Base-by-base conservation (phyloP, 2,113 vertebrate genomes). In the Delphinapterus leucas region DNA sequence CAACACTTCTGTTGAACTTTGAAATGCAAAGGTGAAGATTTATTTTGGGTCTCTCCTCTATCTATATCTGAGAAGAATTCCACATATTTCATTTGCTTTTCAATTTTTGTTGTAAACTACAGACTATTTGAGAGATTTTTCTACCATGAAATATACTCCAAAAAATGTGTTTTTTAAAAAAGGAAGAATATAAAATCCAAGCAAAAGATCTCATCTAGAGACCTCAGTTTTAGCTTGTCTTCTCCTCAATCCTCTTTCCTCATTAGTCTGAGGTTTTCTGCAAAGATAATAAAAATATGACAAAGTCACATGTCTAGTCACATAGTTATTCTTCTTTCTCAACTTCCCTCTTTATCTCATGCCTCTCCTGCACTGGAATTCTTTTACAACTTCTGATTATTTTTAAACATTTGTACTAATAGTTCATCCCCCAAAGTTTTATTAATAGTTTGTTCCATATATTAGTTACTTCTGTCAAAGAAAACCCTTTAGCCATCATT, bases 201-300 rank as follows among this genome's bases (percentile, higher is more conserved):
- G 77, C 84, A 28, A 73, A 94, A 93, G 41, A 81, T 53, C 49
- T 85, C n/a, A 12, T 83, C 36, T 49, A 33, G 33, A 74, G 26
- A 88, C 65, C 14, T 93, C 58, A 55, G 23, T 47, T 84, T 28
- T 67, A 81, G 47, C 36, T 53, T 65, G 44, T 60, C 74, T 63
- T 91, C 13, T 58, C 47, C 86, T 88, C 10, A 1, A 1, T 58
- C 14, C 1, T 47, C 49, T 83, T 44, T 79, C 73, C 85, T 79
- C 7, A 1, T 36, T 83, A 33, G 63, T 82, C 86, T 97, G 70
- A 94, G 82, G 60, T 81, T 95, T 93, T 95, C n/a, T 90, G 71
- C 88, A 76, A 93, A 95, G 65, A 92, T 92, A 97, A 91, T 83
- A 89, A 92, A 88, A 95, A 90, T 87, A 97, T 88, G 74, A 20